Base-by-base conservation (phyloP, 2,113 vertebrate species). In the Colius striatus region DNA sequence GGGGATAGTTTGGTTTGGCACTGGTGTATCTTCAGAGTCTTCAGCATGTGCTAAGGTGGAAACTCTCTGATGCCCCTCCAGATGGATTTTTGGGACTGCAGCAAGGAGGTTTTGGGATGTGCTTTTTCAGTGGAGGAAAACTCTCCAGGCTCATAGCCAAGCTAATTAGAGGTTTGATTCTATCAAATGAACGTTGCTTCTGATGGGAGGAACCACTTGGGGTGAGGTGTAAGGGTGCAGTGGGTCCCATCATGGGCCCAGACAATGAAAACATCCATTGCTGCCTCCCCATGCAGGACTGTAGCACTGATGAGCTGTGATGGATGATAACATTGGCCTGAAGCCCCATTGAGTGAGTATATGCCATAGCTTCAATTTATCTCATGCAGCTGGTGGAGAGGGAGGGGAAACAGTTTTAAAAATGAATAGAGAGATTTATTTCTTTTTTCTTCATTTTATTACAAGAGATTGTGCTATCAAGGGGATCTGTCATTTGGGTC, bases 371-470 rank as follows among this genome's bases (percentile, higher is more conserved):
- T 81, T 61, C 73, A 12, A 65, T 89, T 84, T 84, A 20, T 89
- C 87, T 93, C 55, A 1, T 32, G 1, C 22, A 55, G 78, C 57
- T 95, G 48, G 16, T 51, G 54, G 57, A 81, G 62, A 89, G 83
- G 83, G 82, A 92, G 88, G 74, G 32, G 62, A 95, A 94, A 72
- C 75, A 57, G 57, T 62, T 86, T 92, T 63, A 91, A 89, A 95
- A 89, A 95, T 86, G 41, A 74, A 83, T 41, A 45, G 47, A 68
- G 67, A 63, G 47, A 89, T 80, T 84, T 38, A 89, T 95, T 90
- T 95, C 47, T 77, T 54, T 68, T 60, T 79, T 72, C 61, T 68
- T 65, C 67, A 18, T 73, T 92, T 73, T 83, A 90, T 80, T 73
- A 53, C 10, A 34, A 0, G 14, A 61, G 92, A 66, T 80, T 43